Conservation (phyloP, 2,888 invertebrate genomes). For the Byasa hedistus region DNA sequence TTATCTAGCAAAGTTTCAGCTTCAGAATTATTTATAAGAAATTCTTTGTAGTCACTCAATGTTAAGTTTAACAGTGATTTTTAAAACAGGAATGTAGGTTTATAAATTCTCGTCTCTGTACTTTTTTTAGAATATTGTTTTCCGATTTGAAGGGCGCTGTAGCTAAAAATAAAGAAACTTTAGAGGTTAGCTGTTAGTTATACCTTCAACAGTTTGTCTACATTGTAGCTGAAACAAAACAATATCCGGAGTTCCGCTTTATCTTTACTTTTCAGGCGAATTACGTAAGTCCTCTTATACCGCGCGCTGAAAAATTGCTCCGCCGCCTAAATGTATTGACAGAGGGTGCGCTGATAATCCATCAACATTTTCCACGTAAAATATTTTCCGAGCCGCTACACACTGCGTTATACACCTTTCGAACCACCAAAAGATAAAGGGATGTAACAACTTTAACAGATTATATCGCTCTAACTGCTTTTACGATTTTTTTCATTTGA, state of each 20-base stretch:
- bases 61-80: not conserved
- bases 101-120: too few species aligned
- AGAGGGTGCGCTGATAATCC: constrained; percentile 15
- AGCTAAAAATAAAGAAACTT: too few species aligned
- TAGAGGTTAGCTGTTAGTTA: too few species aligned
- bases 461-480: too few species aligned
- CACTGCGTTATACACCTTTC: too few species aligned
- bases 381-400: constrained; percentile 4
- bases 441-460: too few species aligned
- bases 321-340: constrained; percentile 18
- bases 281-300: not conserved
- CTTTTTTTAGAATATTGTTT: too few species aligned
- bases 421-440: too few species aligned
- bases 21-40: constrained; percentile 19
- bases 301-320: constrained; percentile 16
- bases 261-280: constrained; percentile 19
- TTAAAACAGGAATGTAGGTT: too few species aligned
- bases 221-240: constrained; percentile 5
- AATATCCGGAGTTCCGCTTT: constrained; percentile 17
- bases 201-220: too few species aligned
- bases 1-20: constrained; percentile 14
- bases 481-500: too few species aligned
- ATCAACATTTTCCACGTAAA: constrained; percentile 19
- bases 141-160: too few species aligned
- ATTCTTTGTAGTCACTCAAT: constrained; percentile 8